These are phyloP conservation scores for Oligia strigilis DNA, from an alignment of 2,888 invertebrate genomes.

Conservation along the genomic window DNA sequence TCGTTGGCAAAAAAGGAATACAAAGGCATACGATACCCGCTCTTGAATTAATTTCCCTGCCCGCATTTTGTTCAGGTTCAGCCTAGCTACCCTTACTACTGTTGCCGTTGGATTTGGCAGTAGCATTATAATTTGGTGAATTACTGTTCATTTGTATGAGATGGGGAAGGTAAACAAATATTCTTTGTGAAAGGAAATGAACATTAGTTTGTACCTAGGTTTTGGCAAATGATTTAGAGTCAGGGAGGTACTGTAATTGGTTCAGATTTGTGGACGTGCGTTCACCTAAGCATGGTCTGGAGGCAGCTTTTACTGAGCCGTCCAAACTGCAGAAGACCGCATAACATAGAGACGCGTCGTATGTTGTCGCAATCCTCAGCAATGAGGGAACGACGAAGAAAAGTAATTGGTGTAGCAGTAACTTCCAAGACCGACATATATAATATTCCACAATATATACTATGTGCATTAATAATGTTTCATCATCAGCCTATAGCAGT, in stretches of 20 bases:
- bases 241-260: not conserved
- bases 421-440: not conserved
- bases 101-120: conserved; percentile 32
- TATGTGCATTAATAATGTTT: conserved; percentile 23
- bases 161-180: conserved; percentile 13
- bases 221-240: not conserved
- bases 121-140: conserved; percentile 23
- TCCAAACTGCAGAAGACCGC: not conserved
- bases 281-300: not conserved
- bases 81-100: conserved; percentile 58
- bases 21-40: conserved; percentile 76
- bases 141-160: conserved; percentile 14
- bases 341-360: not conserved
- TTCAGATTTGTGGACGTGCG: not conserved
- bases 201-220: not conserved
- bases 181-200: not conserved
- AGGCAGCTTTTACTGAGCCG: not conserved
- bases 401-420: not conserved
- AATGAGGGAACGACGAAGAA: not conserved
- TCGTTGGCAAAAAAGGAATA: conserved; percentile 79
- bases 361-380: not conserved
- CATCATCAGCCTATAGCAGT: no score
- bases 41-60: conserved; percentile 77
- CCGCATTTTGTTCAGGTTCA: conserved; percentile 74
- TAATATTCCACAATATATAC: not conserved